phyloP scores from a whole-genome alignment of 2,113 vertebrate genomes.

The Apistogramma diplotaenia region DNA sequence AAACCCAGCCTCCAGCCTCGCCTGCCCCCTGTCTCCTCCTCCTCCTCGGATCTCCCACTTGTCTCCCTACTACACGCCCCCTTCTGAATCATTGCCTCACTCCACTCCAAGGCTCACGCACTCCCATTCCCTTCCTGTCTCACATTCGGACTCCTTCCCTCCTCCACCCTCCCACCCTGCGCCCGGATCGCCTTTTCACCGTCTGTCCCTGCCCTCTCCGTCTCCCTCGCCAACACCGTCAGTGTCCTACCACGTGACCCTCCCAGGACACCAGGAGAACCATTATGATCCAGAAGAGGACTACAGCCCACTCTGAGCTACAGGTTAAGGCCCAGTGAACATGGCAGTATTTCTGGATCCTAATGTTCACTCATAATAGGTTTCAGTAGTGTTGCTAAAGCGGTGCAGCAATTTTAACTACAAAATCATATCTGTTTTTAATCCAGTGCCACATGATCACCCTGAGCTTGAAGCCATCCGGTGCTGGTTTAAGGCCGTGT shows the following conservation, averaged over 20 bases:
- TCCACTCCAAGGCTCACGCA: slow-evolving; percentile 21
- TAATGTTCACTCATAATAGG: no score
- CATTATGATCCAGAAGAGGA: slow-evolving; percentile 49
- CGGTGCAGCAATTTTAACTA: no score
- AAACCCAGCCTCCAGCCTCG: background rate
- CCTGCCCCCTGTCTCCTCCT: slow-evolving; percentile 33
- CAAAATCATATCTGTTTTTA: no score
- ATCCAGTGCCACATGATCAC: no score
- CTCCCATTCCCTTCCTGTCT: slow-evolving; percentile 46
- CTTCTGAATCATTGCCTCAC: accelerated
- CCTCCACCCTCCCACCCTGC: slow-evolving; percentile 27
- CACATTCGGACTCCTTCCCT: slow-evolving; percentile 45
- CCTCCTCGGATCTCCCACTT: slow-evolving; percentile 63
- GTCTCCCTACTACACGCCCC: slow-evolving; percentile 65
- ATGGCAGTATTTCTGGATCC: no score
- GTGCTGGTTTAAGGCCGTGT: no score
- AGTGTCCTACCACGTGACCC: slow-evolving; percentile 34
- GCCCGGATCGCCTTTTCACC: slow-evolving; percentile 38
- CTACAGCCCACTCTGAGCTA: slow-evolving; percentile 68
- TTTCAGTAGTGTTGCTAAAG: no score
- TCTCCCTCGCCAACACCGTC: background rate
- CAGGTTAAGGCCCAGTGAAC: no score
- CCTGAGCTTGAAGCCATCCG: no score
- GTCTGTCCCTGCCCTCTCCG: slow-evolving; percentile 50
- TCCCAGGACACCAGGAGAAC: slow-evolving; percentile 23